These are phyloP conservation scores for Neodon shergylaensis DNA, from an alignment of 2,113 vertebrate species.

Conservation along the genomic window DNA sequence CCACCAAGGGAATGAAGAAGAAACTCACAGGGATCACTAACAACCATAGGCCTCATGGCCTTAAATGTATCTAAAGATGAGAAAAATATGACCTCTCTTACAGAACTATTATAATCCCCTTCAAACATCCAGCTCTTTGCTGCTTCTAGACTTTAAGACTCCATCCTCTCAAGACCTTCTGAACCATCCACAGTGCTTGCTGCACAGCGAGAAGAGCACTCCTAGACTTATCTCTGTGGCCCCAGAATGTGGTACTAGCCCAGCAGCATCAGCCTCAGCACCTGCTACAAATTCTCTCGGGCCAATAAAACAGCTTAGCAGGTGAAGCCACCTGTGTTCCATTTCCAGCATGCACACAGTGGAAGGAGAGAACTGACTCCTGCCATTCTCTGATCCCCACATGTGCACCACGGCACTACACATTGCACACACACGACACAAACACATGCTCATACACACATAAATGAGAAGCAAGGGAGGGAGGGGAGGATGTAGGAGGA, in stretches of 20 bases:
- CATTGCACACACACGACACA: background rate
- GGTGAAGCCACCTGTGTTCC: background rate
- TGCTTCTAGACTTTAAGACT: background rate
- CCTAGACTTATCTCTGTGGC: background rate
- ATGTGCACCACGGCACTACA: background rate
- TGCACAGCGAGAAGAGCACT: background rate
- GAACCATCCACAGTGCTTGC: fast-evolving
- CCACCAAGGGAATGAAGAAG: background rate
- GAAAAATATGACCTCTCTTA: background rate
- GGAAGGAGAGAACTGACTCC: background rate
- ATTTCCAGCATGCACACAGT: background rate
- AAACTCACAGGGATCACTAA: background rate
- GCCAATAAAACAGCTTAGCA: background rate
- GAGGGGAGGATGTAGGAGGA: background rate
- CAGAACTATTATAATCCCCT: background rate
- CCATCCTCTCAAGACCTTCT: background rate
- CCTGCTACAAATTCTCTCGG: background rate
- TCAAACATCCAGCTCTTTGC: background rate
- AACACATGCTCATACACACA: background rate
- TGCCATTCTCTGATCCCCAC: background rate
- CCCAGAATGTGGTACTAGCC: background rate
- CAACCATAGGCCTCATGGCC: background rate
- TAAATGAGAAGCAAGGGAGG: background rate
- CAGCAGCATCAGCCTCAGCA: background rate
- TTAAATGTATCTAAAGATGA: background rate